Evolutionary conservation across 2,113 vertebrate species (phyloP), one percentile per base, ranked within the genome.

Genomic region (Lampris megalopsis): DNA sequence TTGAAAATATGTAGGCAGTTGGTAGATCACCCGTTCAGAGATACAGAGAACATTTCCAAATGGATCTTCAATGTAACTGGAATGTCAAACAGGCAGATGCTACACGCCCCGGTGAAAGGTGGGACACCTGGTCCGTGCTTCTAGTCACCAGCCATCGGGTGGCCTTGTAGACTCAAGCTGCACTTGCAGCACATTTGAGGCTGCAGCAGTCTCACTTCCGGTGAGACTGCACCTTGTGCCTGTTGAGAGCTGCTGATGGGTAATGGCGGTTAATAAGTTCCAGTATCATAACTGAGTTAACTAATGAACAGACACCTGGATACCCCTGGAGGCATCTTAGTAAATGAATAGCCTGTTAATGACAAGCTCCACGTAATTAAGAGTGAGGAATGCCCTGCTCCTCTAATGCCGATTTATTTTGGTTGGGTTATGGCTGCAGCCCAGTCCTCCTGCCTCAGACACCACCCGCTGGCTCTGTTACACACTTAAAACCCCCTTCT

Each of bases 291-390:
- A 38, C n/a, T 49, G 64, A 52, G 61, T 43, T 75, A 67, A 62
- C 77, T 63, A 65, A 63, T 68, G 79, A 58, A 77, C 60, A 73
- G 70, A 63, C 83, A 85, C 81, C 86, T 86, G 84, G 83, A 77
- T 57, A 71, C 76, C 84, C 72, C 50, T 7, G 6, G 86, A 83
- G 75, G 81, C 57, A 43, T 42, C 64, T 54, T 72, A 71, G 57
- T 68, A 63, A 85, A 89, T 87, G 75, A 91, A 89, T 86, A 86
- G 85, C 95, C 94, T 94, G 94, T 95, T 96, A 96, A 96, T 96
- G 96, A 97, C 95, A 96, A 95, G 94, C 93, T 95, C 95, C 94
- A 93, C 94, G 94, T 97, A 96, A 97, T 97, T 96, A 97, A 95
- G 95, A 95, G 92, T 96, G 95, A 96, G 95, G 95, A 95, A 96